Evolutionary conservation across 2,888 invertebrate genomes (phyloP).

Genomic region (Abscondita cerata): DNA sequence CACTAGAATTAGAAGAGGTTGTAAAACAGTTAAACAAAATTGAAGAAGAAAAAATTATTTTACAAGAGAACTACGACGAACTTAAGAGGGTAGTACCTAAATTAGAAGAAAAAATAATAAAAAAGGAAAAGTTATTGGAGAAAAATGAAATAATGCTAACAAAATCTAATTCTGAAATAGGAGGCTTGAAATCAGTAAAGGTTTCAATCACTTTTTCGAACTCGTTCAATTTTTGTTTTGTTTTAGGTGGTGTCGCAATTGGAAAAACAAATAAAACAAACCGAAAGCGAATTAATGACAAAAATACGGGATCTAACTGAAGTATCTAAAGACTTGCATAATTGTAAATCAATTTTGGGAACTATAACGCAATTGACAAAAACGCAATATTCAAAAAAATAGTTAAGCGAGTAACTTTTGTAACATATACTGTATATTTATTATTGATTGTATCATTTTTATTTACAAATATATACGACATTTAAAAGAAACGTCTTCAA

Average conservation of each 20-base stretch:
- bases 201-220: not conserved
- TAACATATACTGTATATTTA: too few relatives aligned
- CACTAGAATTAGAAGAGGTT: conserved; percentile 37
- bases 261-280: conserved; percentile 43
- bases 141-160: conserved; percentile 50
- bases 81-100: conserved; percentile 46
- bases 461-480: too few relatives aligned
- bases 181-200: conserved; percentile 49
- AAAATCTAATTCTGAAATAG: conserved; percentile 44
- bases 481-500: too few relatives aligned
- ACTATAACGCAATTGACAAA: conserved; percentile 51
- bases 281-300: conserved; percentile 38
- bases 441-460: too few relatives aligned
- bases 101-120: conserved; percentile 51
- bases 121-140: conserved; percentile 49
- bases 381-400: too few relatives aligned
- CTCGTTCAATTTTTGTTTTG: conserved; percentile 7
- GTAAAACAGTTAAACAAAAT: conserved; percentile 39
- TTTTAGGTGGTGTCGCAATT: conserved; percentile 49
- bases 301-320: conserved; percentile 47
- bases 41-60: conserved; percentile 37
- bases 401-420: too few relatives aligned
- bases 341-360: conserved; percentile 49
- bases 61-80: conserved; percentile 47
- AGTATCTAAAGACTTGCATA: conserved; percentile 44